Evolutionary conservation across 2,797 vertebrate genomes (phyloP), one percentile per base, ranked within the genome.

Genomic region (Zenarchopterus dispar): DNA sequence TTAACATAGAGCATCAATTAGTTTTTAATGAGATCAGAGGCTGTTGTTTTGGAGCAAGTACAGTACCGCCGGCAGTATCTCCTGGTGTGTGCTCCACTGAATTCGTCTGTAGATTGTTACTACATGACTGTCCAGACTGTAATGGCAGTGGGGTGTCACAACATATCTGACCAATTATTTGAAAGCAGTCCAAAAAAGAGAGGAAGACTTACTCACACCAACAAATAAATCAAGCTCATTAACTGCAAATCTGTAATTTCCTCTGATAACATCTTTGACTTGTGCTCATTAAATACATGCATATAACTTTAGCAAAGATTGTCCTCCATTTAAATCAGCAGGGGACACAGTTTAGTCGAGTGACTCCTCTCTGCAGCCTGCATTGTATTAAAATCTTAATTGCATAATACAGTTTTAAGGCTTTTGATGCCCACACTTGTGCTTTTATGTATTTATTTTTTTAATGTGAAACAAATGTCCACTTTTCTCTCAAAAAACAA

Each of bases 1-100:
- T 93, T 93, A 93, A 91, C 92, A 91, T 77, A 87, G 87, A 91
- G 87, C 92, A 91, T 93, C 92, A 93, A 90, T 94, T 94, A 92
- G 92, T 84, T 80, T 90, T 90, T 92, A 93, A 93, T 76, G 56
- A 94, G 92, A 94, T 94, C 92, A 93, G 89, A 93, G 89, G 82
- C 90, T 86, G 84, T 78, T 89, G 89, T 93, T 92, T 91, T 92
- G 88, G 88, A 89, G 88, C 80, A 87, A 92, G 92, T 92, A 92
- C 82, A 73, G 77, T 67, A 39, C 84, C 84, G 66, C 73, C 66
- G 71, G 36, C 13, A 3, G 36, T 39, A 39, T 78, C 60, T 84
- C 77, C 65, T 56, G 21, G 63, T 52, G 48, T 52, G 48, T 73
- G 85, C 81, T 79, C 71, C 51, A 75, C 69, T 62, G 84, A 84